Base-by-base conservation (phyloP, 2,888 invertebrate species). In the Lissocephala sabroskyi region DNA sequence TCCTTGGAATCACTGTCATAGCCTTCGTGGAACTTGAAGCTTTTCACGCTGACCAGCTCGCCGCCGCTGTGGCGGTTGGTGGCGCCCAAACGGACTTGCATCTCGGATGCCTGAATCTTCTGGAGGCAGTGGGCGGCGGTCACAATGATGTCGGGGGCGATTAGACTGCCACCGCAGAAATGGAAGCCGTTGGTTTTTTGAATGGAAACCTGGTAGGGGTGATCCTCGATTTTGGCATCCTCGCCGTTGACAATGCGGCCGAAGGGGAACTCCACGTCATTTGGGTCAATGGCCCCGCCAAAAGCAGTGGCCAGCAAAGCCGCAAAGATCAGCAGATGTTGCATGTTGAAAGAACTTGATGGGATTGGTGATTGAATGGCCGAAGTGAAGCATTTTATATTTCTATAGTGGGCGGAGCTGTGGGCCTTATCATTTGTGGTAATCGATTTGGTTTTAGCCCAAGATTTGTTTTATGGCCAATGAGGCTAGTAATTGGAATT, bases 141-240 rank as follows among this genome's bases (percentile, higher is more conserved):
- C 18, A 86, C 44, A 5, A 86, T 62, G 4, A 64, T 81, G 7
- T 65, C 67, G 2, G 55, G 33, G 7, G 57, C 62, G 52, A 86
- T 77, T 37, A 86, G 71, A n/a, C 84, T 82, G 23, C 85, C 86
- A 19, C 87, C 87, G 45, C 87, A 87, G 53, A 81, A 81, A 52
- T 86, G 86, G n/a, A 42, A 52, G 7, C 77, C 80, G 23, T 23
- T 18, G 9, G 3, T 32, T 28, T 60, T 76, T 51, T 82, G 81
- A 10, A 87, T 51, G 1, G 86, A 86, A 1, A 86, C 83, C 79
- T 87, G 86, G 52, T 85, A 85, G 6, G 87, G 86, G 57, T 81
- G 81, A 1, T 66, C 63, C 17, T 78, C 67, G 45, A 87, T 86
- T 5, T 76, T 62, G 9, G 81, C 82, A 13, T 62, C 53, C 13